Evolutionary conservation across 2,797 vertebrate species (phyloP), one percentile per base, ranked within the genome.

Genomic region (Amphiprion clarkii): DNA sequence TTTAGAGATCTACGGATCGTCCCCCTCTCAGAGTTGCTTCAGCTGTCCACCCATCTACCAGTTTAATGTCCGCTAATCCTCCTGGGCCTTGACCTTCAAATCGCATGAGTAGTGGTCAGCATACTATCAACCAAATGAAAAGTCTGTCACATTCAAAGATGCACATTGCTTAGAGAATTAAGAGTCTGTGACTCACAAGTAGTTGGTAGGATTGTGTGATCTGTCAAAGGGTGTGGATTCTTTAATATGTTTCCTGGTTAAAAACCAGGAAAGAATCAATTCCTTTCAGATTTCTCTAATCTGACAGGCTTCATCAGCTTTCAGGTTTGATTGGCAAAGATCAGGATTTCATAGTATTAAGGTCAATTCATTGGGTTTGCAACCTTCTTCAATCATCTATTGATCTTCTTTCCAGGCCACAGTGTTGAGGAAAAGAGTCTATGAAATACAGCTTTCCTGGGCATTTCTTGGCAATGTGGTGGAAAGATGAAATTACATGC

Each of bases 41-140:
- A 85, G 81, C 82, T 69, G 64, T 88, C 65, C 62, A 10, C 79
- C 83, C 83, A 87, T 91, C 82, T 64, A 36, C 62, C 67, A 33
- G 69, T 89, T 81, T 76, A 81, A 68, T 48, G 21, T 84, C 67
- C 78, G 63, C 42, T 93, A 92, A 93, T 93, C 91, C 84, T 65
- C 16, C 14, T 0, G 58, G 74, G 84, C 59, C 85, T 74, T 79
- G 85, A 89, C 82, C 84, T 87, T 81, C 64, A 83, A 88, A 89
- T 91, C 84, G 23, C 54, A 63, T 51, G 55, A 81, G 57, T 65
- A 40, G 74, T 79, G 81, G 78, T 83, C 76, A 79, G 56, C 62
- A 63, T 62, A 65, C 59, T 76, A 56, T 79, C 55, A 11, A 3
- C 74, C 79, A 69, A 85, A 74, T 79, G 65, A 84, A 88, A 90